Base-by-base conservation (phyloP, 2,797 vertebrate genomes). In the Danio choprae region DNA sequence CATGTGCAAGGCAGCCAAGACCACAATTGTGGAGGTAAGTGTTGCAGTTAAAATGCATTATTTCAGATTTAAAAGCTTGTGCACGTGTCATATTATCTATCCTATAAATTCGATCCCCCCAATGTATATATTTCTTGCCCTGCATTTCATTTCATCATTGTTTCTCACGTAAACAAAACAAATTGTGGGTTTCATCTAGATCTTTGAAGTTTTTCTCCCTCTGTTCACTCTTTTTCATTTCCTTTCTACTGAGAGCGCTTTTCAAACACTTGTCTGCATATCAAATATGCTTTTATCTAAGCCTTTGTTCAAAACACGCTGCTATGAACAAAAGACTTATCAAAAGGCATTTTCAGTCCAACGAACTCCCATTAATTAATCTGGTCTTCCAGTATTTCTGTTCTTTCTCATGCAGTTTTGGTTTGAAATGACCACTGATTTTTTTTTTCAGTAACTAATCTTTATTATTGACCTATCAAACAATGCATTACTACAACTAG, bases 1-100 rank as follows among this genome's bases (percentile, higher is more conserved):
- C 0, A 99, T 99, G 98, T 99, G 97, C 89, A 99, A 99, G 91
- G 97, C 98, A 87, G 96, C 97, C 36, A 94, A 92, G 86, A 95
- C 91, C 84, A 98, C 97, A 12, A 92, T 99, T 16, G 96, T 98
- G 38, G 97, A 99, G 97, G 98, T 99, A 94, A 63, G 91, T 41
- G 11, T 29, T 29, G 29, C 29, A 29, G 29, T 29, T 29, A 29
- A 29, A 29, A 29, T 29, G 29, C 29, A 29, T 29, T 29, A 29
- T 3, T 29, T 29, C 29, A 29, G 29, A 29, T 29, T 29, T 29
- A 29, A 29, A 29, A 29, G 29, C 29, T 29, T 29, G 3, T 29
- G 29, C 29, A 29, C 29, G 1, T 29, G 29, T 29, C 22, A 56
- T 15, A 46, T 67, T 5, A 18, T 55, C 29, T 5, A 63, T 53